A percentile compares a stretch with the other conserved stretches of the same genome.
Conservation (phyloP, 2,113 vertebrate genomes). For the Brachyhypopomus gauderio region DNA sequence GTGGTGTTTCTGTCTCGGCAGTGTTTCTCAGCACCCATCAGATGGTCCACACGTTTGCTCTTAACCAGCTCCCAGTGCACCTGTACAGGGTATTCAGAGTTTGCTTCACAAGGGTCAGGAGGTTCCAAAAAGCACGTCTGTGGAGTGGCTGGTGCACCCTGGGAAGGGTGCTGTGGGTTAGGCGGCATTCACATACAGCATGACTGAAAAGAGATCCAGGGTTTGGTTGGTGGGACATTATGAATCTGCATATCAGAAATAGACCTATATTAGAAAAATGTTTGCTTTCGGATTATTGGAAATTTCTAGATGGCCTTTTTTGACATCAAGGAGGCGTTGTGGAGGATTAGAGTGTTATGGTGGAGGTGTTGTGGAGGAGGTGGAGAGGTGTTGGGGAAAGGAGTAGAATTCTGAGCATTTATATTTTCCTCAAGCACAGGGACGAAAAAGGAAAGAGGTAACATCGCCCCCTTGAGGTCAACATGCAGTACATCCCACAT, state of each 20-base stretch:
- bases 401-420: background rate
- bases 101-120: no score
- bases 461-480: slow-evolving; percentile 54
- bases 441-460: slow-evolving; percentile 23
- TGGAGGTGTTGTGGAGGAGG: slow-evolving; percentile 14
- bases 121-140: no score
- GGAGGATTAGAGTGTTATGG: background rate
- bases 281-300: slow-evolving; percentile 51
- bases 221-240: slow-evolving; percentile 39
- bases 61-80: no score
- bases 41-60: no score
- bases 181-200: slow-evolving; percentile 12
- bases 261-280: slow-evolving; percentile 15
- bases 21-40: no score
- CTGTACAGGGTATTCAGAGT: no score
- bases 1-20: no score
- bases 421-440: background rate
- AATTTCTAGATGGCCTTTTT: slow-evolving; percentile 44
- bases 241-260: slow-evolving; percentile 8
- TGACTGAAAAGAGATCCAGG: slow-evolving; percentile 12
- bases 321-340: slow-evolving; percentile 1
- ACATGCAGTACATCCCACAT: background rate
- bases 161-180: no score
- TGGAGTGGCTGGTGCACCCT: no score
- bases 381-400: background rate